Conservation (phyloP, 2,113 vertebrate species). For the Panthera uncia region DNA sequence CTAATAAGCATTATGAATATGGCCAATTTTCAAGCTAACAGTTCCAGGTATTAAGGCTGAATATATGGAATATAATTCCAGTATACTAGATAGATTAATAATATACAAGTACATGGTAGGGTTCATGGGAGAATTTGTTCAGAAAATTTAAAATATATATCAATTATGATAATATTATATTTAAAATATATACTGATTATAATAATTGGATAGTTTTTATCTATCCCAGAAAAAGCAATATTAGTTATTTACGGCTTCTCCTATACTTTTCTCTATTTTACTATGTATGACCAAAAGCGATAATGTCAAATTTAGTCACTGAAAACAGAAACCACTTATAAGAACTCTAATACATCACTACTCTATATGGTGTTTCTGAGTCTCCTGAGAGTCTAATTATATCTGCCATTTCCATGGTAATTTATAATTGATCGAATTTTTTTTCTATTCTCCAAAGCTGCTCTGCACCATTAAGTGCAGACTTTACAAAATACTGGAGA, state of each 20-base stretch:
- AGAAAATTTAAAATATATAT: not conserved
- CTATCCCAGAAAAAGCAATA: not conserved
- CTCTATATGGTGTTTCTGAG: not conserved
- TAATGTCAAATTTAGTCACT: not conserved
- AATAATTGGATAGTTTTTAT: not conserved
- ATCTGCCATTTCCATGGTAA: not conserved
- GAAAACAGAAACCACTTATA: not conserved
- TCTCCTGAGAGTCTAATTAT: not conserved
- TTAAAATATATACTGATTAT: not conserved
- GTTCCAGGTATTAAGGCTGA: not conserved
- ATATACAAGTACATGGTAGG: not conserved
- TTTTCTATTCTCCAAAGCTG: not conserved
- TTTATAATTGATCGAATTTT: not conserved
- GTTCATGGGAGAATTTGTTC: not conserved
- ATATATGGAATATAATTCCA: not conserved
- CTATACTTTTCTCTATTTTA: not conserved
- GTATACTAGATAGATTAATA: not conserved
- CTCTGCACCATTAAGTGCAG: not conserved
- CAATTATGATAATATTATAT: not conserved
- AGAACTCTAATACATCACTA: not conserved
- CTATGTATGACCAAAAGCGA: not conserved
- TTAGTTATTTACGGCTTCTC: not conserved
- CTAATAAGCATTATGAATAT: not conserved
- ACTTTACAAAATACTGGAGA: too few relatives aligned
- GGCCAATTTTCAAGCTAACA: not conserved